These are phyloP conservation scores for Mellivora capensis DNA, from an alignment of 2,113 vertebrate genomes.

Conservation along the genomic window DNA sequence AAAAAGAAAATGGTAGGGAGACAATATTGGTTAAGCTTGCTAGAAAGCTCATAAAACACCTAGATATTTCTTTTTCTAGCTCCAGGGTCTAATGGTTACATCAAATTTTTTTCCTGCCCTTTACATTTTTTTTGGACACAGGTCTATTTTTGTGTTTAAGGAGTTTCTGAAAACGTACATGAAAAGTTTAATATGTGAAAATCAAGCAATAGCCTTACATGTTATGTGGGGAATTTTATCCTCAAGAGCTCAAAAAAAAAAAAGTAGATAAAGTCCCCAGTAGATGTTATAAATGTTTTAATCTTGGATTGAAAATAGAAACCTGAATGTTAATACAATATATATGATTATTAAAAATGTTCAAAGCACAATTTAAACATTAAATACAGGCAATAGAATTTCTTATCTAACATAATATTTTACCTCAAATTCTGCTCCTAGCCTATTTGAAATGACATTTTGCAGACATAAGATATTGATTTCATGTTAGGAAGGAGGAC, in stretches of 20 bases:
- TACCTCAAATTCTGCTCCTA: constrained; percentile 10
- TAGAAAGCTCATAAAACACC: constrained; percentile 53
- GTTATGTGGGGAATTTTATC: constrained; percentile 61
- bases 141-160: constrained; percentile 63
- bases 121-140: constrained; percentile 41
- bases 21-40: not conserved
- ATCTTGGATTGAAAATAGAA: constrained; percentile 50
- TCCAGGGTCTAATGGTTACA: constrained; percentile 8
- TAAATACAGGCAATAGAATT: not conserved
- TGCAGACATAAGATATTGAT: not conserved
- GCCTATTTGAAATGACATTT: not conserved
- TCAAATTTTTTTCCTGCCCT: constrained; percentile 39
- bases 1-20: not conserved
- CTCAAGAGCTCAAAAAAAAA: not conserved
- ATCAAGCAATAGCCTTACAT: constrained; percentile 24
- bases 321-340: not conserved
- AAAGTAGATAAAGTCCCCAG: not conserved
- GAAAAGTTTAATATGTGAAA: constrained; percentile 59
- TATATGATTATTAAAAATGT: not conserved
- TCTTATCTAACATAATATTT: constrained; percentile 11
- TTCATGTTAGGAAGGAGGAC: not conserved
- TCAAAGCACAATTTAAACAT: constrained; percentile 20
- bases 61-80: constrained; percentile 62
- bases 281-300: constrained; percentile 37
- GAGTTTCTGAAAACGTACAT: constrained; percentile 49